These are phyloP conservation scores for human DNA, from an alignment of 2,113 vertebrate genomes.

Conservation along the genomic window DNA sequence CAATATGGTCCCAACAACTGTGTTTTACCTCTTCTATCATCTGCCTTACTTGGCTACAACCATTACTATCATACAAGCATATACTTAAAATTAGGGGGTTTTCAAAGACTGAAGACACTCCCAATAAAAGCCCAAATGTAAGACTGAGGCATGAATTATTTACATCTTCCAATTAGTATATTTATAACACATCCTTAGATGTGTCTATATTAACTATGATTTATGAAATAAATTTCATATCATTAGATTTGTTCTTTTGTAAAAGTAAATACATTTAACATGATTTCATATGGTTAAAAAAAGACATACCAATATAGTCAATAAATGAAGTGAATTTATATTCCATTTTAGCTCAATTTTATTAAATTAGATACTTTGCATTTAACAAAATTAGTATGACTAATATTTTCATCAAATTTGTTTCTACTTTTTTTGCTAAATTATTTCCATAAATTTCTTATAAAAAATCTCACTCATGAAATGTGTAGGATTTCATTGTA, in stretches of 20 bases:
- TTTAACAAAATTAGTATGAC: background rate
- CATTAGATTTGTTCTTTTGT: background rate
- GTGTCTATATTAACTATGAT: background rate
- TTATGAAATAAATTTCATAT: background rate
- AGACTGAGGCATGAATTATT: background rate
- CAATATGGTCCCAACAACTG: background rate
- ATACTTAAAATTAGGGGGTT: background rate
- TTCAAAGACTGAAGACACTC: background rate
- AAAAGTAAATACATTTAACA: background rate
- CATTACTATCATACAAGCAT: background rate
- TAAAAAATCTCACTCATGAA: background rate
- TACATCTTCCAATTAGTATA: background rate
- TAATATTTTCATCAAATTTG: background rate
- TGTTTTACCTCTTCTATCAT: background rate
- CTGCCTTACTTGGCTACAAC: background rate
- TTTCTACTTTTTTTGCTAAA: background rate
- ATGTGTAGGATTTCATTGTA: background rate
- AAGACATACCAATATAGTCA: background rate
- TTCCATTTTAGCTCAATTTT: background rate
- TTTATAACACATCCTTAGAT: background rate
- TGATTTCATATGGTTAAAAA: background rate
- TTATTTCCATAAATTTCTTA: background rate
- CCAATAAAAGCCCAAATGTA: background rate
- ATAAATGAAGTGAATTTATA: background rate
- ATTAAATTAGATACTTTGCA: background rate